Percentiles rank a stretch among this genome's conserved stretches.
phyloP scores from a whole-genome alignment of 2,113 vertebrate species.

The Indri indri region DNA sequence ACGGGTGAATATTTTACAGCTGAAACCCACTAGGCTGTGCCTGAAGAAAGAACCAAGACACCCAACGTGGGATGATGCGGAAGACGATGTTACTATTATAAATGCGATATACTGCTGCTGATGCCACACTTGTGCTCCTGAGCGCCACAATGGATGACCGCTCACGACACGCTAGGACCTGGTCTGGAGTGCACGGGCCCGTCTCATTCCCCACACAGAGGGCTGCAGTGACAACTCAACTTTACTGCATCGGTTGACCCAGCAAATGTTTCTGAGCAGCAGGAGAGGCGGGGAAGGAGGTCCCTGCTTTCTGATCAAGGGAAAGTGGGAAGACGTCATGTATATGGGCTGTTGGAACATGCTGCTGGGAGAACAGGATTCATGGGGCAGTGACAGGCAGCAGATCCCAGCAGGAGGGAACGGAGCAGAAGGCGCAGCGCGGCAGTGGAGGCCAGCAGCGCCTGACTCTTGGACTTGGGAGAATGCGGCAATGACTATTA shows the following conservation, averaged over 20 bases:
- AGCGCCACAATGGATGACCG: no score
- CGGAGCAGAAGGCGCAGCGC: rapidly evolving
- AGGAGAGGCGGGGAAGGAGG: background rate
- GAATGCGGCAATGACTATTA: background rate
- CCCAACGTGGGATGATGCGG: background rate
- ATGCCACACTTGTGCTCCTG: rapidly evolving
- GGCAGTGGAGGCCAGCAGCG: background rate
- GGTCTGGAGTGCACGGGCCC: background rate
- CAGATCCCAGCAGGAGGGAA: background rate
- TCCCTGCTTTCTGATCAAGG: background rate
- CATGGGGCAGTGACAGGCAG: rapidly evolving
- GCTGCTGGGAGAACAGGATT: rapidly evolving
- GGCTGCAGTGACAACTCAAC: background rate
- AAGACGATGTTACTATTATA: background rate
- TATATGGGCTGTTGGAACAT: background rate
- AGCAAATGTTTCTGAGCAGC: background rate
- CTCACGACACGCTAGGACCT: rapidly evolving
- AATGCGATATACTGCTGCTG: background rate
- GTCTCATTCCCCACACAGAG: background rate
- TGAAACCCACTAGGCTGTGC: background rate
- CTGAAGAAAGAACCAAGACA: background rate
- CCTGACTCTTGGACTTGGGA: no score
- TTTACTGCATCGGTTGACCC: background rate
- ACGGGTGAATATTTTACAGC: background rate
- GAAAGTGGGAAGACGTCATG: background rate